Evolutionary conservation across 2,888 invertebrate species (phyloP).

Genomic region (Agrotis segetum): DNA sequence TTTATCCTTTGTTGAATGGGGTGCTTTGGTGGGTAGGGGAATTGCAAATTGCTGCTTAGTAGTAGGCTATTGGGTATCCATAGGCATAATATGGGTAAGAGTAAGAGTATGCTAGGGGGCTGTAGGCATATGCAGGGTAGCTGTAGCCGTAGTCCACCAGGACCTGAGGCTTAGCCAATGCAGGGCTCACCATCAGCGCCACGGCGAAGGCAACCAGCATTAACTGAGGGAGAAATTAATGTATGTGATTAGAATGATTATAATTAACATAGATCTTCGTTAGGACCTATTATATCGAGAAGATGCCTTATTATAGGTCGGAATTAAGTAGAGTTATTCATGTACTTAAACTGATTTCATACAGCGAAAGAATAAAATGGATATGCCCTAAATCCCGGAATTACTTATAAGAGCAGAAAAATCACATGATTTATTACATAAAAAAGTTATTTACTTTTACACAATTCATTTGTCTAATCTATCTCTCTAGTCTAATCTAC

Average conservation of each 20-base stretch:
- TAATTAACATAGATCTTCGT: too few species aligned
- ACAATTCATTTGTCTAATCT: too few species aligned
- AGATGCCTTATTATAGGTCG: neutral
- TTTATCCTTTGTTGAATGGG: neutral
- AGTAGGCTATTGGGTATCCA: conserved; percentile 80
- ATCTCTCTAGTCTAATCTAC: too few species aligned
- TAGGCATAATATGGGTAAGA: conserved; percentile 85
- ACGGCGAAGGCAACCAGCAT: conserved; percentile 75
- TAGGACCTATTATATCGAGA: too few species aligned
- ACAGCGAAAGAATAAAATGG: too few species aligned
- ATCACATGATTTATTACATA: too few species aligned
- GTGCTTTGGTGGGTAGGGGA: conserved; percentile 31
- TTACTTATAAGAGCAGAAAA: too few species aligned
- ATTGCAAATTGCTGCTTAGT: conserved; percentile 60
- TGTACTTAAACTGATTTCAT: too few species aligned
- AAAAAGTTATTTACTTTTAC: too few species aligned
- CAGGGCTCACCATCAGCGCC: conserved; percentile 74
- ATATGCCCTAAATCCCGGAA: too few species aligned
- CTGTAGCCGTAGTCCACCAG: conserved; percentile 83
- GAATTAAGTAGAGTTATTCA: too few species aligned
- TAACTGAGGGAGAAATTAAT: conserved; percentile 71
- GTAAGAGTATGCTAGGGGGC: conserved; percentile 82
- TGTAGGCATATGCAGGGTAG: conserved; percentile 83
- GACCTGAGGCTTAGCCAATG: conserved; percentile 85
- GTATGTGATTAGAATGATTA: neutral